These are phyloP conservation scores for Triplophysa rosa DNA, from an alignment of 2,113 vertebrate genomes.

Conservation along the genomic window DNA sequence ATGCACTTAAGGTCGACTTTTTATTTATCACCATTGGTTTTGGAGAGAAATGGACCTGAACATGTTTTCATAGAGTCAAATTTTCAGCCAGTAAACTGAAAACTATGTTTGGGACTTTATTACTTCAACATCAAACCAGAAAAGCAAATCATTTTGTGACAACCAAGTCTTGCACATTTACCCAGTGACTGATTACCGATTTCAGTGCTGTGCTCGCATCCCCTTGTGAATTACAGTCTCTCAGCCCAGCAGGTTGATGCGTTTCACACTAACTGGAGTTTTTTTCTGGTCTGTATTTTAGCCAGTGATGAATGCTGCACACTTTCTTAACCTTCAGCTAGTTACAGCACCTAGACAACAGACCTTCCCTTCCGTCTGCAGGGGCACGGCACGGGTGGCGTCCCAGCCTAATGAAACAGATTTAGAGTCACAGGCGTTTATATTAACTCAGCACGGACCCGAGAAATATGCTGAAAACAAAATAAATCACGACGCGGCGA, in stretches of 20 bases:
- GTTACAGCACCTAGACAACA: slow-evolving; percentile 57
- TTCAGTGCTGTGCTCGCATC: neutral
- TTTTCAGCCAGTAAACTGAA: neutral
- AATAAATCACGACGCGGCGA: slow-evolving; percentile 61
- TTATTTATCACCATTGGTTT: neutral
- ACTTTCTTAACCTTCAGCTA: slow-evolving; percentile 49
- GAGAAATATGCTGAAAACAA: slow-evolving; percentile 52
- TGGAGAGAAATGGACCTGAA: too few species aligned
- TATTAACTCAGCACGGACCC: slow-evolving; percentile 53
- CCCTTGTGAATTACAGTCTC: slow-evolving; percentile 27
- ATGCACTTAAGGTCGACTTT: neutral
- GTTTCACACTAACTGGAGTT: slow-evolving; percentile 9
- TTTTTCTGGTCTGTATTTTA: slow-evolving; percentile 22
- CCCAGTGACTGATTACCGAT: neutral
- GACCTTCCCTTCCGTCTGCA: slow-evolving; percentile 52
- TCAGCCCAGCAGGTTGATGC: neutral
- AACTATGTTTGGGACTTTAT: neutral
- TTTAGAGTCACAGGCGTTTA: slow-evolving; percentile 52
- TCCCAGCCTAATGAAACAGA: slow-evolving; percentile 61
- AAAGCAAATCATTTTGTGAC: slow-evolving; percentile 2
- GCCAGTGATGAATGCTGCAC: slow-evolving; percentile 52
- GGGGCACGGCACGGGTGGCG: slow-evolving; percentile 45
- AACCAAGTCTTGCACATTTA: neutral
- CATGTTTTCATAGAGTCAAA: neutral
- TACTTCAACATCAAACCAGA: neutral